Base-by-base conservation (phyloP, 1,140 invertebrate species). In the Drosophila carrolli region DNA sequence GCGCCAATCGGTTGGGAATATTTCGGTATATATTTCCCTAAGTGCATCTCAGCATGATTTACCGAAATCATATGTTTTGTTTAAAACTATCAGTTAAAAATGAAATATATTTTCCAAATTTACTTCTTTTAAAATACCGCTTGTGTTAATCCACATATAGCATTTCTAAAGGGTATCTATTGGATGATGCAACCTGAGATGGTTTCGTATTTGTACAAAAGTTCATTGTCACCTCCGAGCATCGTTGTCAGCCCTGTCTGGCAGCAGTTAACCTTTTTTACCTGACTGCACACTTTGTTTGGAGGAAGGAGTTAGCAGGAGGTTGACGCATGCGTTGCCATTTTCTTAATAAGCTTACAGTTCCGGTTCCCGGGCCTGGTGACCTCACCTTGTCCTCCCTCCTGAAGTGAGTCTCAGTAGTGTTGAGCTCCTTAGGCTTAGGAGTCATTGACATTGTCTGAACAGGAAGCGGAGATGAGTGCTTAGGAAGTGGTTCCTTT, bases 211-310 rank as follows among this genome's bases (percentile, higher is more conserved):
- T 14, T 29, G 10, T 1, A 9, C 4, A 13, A 59, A 67, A 57
- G 73, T 77, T 77, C 63, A 77, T 76, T 77, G 74, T 66, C 74
- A 71, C 66, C 66, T 71, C 5, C 11, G 23, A 70, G 63, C 62
- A 71, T 55, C 67, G 41, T 27, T 67, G 61, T 68, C 32, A 29
- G 50, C 29, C 13, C 35, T 46, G 54, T 77, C 55, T 76, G 74
- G 61, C 74, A 23, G 73, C 54, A 32, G 37, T 68, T 75, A 56
- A 55, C 73, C 74, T 76, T 77, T 54, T 68, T 53, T 70, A 61
- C 61, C 73, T 67, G 62, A 43, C 74, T 76, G 66, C 66, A 72
- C 66, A 72, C 35, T 56, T 19, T 14, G 40, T 37, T 16, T 29
- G 8, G 37, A n/a, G 16, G 32, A 13, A 23, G 67, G 8, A 55